phyloP scores from a whole-genome alignment of 2,797 vertebrate genomes.

The Acanthurus lineatus region DNA sequence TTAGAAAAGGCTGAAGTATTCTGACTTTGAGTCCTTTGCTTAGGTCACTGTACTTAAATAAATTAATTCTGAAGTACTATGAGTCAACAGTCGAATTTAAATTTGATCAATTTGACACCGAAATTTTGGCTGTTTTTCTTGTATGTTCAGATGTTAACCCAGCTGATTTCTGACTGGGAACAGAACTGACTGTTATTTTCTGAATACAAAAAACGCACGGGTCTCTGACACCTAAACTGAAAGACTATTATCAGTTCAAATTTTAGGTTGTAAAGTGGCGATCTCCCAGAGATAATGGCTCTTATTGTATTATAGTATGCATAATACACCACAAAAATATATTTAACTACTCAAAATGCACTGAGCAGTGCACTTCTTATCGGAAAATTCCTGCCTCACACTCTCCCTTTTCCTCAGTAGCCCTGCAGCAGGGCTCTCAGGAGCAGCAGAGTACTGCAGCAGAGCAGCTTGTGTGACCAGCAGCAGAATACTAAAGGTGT shows the following conservation, averaged over 20 bases:
- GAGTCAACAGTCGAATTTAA: no score
- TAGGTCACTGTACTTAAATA: background rate
- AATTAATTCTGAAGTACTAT: no score
- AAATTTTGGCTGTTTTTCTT: no score
- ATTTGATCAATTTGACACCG: no score
- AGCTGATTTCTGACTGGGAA: background rate
- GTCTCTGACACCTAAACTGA: constrained; percentile 3
- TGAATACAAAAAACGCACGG: background rate
- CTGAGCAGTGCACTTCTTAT: constrained; percentile 30
- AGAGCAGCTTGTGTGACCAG: constrained; percentile 9
- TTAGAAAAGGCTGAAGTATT: background rate
- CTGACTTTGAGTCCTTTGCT: background rate
- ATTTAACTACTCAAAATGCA: constrained; percentile 24
- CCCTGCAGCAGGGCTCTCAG: constrained; percentile 17
- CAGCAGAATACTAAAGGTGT: constrained; percentile 15
- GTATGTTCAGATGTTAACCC: no score
- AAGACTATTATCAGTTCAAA: background rate
- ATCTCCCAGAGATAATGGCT: constrained; percentile 25
- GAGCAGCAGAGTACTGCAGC: constrained; percentile 22
- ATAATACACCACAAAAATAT: constrained; percentile 15
- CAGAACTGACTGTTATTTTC: background rate
- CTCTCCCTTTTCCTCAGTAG: constrained; percentile 1
- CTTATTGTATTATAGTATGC: background rate
- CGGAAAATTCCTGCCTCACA: background rate
- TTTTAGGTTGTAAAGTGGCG: constrained; percentile 18